phyloP scores from a whole-genome alignment of 2,113 vertebrate genomes.

The Rhea pennata region DNA sequence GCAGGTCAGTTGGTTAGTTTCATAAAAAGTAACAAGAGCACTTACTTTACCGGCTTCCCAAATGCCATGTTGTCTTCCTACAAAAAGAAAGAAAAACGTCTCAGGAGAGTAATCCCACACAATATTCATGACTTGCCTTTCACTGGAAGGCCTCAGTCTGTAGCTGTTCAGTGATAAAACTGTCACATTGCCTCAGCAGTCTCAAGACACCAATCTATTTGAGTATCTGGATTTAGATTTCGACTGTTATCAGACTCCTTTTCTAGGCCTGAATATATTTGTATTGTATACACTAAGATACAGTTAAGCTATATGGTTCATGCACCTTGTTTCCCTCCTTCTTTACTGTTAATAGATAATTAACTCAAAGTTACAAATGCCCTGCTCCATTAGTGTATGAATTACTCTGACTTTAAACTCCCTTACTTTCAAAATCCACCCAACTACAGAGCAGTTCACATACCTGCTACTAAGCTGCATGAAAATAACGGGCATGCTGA shows the following conservation, averaged over 20 bases:
- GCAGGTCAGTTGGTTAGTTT: background rate
- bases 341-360: background rate
- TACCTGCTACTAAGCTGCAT: background rate
- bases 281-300: background rate
- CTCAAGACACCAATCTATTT: background rate
- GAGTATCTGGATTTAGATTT: background rate
- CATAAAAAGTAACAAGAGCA: background rate
- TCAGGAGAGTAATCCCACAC: background rate
- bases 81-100: background rate
- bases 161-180: background rate
- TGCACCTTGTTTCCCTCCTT: background rate
- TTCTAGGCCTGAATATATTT: fast-evolving
- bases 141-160: background rate
- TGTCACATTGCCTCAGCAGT: background rate
- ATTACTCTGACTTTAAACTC: background rate
- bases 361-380: background rate
- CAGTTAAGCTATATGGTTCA: fast-evolving
- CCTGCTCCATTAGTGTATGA: background rate
- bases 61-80: slow-evolving; percentile 99
- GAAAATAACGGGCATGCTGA: fast-evolving
- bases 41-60: slow-evolving; percentile 96
- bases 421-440: background rate
- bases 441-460: background rate
- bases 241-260: fast-evolving
- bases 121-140: background rate